Base-by-base conservation (phyloP, 2,113 vertebrate species). In the Hipposideros armiger region DNA sequence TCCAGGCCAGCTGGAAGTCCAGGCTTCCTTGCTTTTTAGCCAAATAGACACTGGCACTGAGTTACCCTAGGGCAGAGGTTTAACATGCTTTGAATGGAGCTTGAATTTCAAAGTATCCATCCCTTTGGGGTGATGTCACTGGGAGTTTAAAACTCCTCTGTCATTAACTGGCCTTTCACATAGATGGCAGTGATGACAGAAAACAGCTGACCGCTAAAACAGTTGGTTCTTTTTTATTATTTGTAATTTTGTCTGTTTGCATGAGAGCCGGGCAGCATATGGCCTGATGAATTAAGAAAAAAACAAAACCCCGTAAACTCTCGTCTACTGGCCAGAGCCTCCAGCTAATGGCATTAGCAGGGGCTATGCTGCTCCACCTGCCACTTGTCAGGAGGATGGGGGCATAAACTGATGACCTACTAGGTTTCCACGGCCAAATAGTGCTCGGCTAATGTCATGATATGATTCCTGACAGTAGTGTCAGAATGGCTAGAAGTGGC, bases 201-300 rank as follows among this genome's bases (percentile, higher is more conserved):
- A 87, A 97, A 97, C 36, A 96, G 95, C 86, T 78, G 87, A 95
- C 83, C 66, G 2, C 94, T 97, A 91, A 97, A 97, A 89, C 94
- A 94, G 97, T 97, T 96, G 97, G 95, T 97, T 96, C 93, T 94
- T 96, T 96, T 98, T 97, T 97, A 97, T 98, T 97, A 97, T 94
- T 98, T 97, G 94, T 81, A 97, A 97, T 98, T 97, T 97, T 89
- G 74, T 96, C 95, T 96, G 91, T 98, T 98, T 97, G 94, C 96
- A 93, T 84, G 96, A 96, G 87, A 96, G 96, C 64, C 96, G 97
- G 97, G 95, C 94, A 98, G 93, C 97, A 98, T 98, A 98, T 97
- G 97, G 97, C 96, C 91, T 77, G 95, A 83, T 97, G 96, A 93
- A 97, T 97, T 95, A 83, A 93, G 97, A 96, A 95, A 84, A 95